phyloP scores from a whole-genome alignment of 64 coral and sea anemone species.

The Pocillopora verrucosa region DNA sequence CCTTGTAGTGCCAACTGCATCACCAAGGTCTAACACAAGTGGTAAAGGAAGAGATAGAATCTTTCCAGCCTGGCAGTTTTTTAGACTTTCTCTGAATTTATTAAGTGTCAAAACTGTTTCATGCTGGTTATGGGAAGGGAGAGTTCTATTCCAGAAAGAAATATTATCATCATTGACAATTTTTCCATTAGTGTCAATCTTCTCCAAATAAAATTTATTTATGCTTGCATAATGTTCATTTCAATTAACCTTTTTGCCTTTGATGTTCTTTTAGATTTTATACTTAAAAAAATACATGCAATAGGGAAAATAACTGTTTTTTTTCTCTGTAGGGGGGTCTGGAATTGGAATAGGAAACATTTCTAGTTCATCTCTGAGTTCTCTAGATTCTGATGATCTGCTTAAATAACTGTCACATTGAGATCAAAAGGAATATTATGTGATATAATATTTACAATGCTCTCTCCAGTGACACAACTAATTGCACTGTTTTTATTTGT shows the following conservation, averaged over 20 bases:
- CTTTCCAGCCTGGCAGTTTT: no score
- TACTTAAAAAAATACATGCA: background rate
- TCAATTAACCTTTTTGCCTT: no score
- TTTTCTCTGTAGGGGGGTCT: slow-evolving; percentile 24
- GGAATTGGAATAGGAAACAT: slow-evolving; percentile 32
- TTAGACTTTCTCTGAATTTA: no score
- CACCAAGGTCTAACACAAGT: no score
- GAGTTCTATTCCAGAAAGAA: background rate
- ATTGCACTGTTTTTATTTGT: background rate
- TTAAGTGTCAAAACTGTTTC: no score
- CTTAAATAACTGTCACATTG: background rate
- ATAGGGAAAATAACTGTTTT: background rate
- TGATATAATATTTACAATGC: background rate
- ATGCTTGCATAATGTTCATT: no score
- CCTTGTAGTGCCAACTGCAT: no score
- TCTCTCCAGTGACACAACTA: background rate
- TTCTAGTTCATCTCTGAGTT: slow-evolving; percentile 33
- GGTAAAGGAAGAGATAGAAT: no score
- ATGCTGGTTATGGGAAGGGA: background rate
- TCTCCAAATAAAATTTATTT: no score
- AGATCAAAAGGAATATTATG: background rate
- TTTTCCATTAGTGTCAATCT: no score
- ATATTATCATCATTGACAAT: no score
- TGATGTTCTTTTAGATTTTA: no score
- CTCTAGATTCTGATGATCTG: slow-evolving; percentile 30